Evolutionary conservation across 2,888 invertebrate species (phyloP).

Genomic region (Thera obeliscata): DNA sequence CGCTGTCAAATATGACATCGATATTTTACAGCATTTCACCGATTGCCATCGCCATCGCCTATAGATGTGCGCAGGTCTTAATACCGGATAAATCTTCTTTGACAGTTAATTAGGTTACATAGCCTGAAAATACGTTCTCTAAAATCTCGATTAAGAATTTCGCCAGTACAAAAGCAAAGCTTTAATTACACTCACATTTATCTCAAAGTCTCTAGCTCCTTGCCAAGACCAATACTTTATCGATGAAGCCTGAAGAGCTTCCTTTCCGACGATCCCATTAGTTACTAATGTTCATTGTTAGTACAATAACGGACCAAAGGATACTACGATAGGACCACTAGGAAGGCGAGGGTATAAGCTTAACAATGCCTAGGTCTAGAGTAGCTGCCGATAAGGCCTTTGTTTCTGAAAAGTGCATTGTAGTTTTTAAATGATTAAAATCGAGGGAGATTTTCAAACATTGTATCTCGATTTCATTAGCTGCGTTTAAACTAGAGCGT

Average conservation of each 20-base stretch:
- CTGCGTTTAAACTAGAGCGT: background rate
- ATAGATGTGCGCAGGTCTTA: too few relatives aligned
- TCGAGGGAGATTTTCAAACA: constrained; percentile 5
- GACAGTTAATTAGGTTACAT: too few relatives aligned
- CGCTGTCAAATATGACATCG: too few relatives aligned
- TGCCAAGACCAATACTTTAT: constrained; percentile 19
- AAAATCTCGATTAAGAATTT: background rate
- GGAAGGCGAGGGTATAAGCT: constrained; percentile 2
- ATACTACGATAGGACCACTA: background rate
- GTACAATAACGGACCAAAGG: constrained; percentile 40
- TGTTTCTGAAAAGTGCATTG: constrained; percentile 22
- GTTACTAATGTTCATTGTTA: constrained; percentile 49
- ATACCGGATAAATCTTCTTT: background rate
- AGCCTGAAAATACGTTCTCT: background rate
- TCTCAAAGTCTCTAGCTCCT: constrained; percentile 10
- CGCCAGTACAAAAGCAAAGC: background rate
- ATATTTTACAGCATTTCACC: too few relatives aligned
- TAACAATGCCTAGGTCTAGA: constrained; percentile 34
- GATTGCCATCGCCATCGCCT: too few relatives aligned
- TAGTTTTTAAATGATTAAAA: constrained; percentile 13
- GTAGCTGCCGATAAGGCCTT: constrained; percentile 25
- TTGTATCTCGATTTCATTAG: constrained; percentile 6
- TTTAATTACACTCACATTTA: constrained; percentile 10
- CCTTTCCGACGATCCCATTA: constrained; percentile 47
- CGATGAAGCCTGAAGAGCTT: constrained; percentile 20